Percentiles rank a stretch among this genome's conserved stretches.
Evolutionary conservation across 2,888 invertebrate genomes (phyloP).

Genomic region (Agrochola lychnidis): DNA sequence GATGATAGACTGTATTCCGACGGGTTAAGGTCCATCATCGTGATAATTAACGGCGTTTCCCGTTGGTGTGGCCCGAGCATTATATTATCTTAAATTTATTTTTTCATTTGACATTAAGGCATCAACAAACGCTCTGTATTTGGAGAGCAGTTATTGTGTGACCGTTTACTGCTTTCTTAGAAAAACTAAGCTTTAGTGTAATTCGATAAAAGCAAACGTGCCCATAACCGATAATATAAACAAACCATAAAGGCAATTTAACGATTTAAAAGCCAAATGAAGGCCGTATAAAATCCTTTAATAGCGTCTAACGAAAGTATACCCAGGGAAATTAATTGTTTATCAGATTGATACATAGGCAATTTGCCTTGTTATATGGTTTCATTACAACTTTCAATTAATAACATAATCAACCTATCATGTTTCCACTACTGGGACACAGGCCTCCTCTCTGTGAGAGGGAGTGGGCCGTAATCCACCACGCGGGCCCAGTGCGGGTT

Average conservation of each 20-base stretch:
- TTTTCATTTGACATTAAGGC: no score
- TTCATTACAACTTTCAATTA: not conserved
- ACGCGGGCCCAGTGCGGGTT: no score
- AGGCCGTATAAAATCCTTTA: slow-evolving; percentile 24
- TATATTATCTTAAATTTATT: no score
- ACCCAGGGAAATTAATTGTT: not conserved
- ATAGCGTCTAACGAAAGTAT: not conserved
- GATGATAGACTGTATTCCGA: no score
- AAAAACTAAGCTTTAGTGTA: not conserved
- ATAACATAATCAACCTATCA: not conserved
- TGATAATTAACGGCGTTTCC: no score
- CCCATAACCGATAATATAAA: not conserved
- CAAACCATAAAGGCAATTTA: not conserved
- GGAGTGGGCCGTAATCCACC: no score
- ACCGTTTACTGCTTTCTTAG: not conserved
- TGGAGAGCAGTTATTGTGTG: not conserved
- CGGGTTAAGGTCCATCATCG: no score
- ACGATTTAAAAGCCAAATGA: not conserved
- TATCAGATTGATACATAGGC: not conserved
- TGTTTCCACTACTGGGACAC: no score
- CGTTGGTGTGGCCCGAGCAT: no score
- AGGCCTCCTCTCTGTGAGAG: no score
- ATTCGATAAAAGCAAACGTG: not conserved
- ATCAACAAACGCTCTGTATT: not conserved
- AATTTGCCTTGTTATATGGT: not conserved